A percentile compares a stretch with the other conserved stretches of the same genome.
These are phyloP conservation scores for Brachirus orientalis DNA, from an alignment of 2,113 vertebrate species.

Conservation along the genomic window DNA sequence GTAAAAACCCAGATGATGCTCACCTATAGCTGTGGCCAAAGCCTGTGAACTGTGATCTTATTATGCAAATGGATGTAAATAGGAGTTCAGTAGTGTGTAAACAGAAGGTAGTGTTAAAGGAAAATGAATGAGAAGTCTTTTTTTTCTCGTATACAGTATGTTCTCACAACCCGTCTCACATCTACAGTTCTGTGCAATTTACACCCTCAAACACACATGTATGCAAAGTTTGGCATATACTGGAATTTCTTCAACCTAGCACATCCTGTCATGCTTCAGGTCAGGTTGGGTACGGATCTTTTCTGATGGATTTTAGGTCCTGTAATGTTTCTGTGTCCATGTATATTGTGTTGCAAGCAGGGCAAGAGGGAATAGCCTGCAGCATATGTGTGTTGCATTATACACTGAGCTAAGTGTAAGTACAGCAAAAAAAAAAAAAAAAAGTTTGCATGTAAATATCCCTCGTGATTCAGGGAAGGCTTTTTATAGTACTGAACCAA, in stretches of 20 bases:
- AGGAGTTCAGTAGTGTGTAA: conserved; percentile 64
- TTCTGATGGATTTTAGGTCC: no score
- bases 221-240: neutral
- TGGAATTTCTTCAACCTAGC: neutral
- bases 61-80: conserved; percentile 66
- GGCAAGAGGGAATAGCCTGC: neutral
- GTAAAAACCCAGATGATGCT: conserved; percentile 32
- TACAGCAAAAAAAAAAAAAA: neutral
- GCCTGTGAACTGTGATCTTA: conserved; percentile 53
- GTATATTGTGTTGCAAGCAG: neutral
- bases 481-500: conserved; percentile 13
- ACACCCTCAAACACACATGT: conserved; percentile 1
- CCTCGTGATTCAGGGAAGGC: neutral
- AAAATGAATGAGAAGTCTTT: conserved; percentile 56
- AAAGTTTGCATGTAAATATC: neutral
- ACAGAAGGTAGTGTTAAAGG: conserved; percentile 45
- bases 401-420: neutral
- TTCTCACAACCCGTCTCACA: neutral
- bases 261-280: neutral
- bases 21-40: conserved; percentile 48
- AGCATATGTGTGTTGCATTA: neutral
- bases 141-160: conserved; percentile 13
- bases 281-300: neutral
- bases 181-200: neutral
- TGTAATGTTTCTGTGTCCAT: neutral